Evolutionary conservation across 2,888 invertebrate genomes (phyloP).

Genomic region (Mycalesis mineus): DNA sequence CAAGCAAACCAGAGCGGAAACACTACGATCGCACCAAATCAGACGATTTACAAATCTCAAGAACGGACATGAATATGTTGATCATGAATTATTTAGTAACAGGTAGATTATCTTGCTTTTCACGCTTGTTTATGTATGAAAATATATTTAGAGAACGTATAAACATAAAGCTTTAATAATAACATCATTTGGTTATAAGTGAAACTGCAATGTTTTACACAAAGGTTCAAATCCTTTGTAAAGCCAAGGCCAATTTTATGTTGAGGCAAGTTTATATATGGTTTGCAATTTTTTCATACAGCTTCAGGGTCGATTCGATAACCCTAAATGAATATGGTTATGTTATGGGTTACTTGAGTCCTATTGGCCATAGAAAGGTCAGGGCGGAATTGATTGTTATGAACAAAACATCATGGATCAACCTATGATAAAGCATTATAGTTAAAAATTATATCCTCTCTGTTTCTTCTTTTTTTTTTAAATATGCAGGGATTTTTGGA

Average conservation of each 20-base stretch:
- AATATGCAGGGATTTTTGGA: too few relatives aligned
- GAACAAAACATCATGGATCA: too few relatives aligned
- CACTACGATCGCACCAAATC: constrained; percentile 85
- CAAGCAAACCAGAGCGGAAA: constrained; percentile 66
- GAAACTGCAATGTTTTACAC: background rate
- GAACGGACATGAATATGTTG: constrained; percentile 96
- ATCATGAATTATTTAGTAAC: constrained; percentile 99
- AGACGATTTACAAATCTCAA: constrained; percentile 88
- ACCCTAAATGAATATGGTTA: too few relatives aligned
- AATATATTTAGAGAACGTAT: background rate
- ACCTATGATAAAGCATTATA: too few relatives aligned
- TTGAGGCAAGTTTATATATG: background rate
- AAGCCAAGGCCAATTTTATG: background rate
- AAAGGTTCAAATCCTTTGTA: background rate
- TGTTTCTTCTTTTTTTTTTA: too few relatives aligned
- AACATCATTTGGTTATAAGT: background rate
- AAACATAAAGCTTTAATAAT: background rate
- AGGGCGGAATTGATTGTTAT: too few relatives aligned
- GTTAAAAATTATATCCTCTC: too few relatives aligned
- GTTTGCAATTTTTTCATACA: background rate
- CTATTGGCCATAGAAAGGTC: too few relatives aligned
- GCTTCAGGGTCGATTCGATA: background rate
- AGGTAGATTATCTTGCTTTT: constrained; percentile 75
- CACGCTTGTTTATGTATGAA: background rate
- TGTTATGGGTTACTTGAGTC: too few relatives aligned